Evolutionary conservation across 2,113 vertebrate species (phyloP).

Genomic region (Sakesphorus luctuosus): DNA sequence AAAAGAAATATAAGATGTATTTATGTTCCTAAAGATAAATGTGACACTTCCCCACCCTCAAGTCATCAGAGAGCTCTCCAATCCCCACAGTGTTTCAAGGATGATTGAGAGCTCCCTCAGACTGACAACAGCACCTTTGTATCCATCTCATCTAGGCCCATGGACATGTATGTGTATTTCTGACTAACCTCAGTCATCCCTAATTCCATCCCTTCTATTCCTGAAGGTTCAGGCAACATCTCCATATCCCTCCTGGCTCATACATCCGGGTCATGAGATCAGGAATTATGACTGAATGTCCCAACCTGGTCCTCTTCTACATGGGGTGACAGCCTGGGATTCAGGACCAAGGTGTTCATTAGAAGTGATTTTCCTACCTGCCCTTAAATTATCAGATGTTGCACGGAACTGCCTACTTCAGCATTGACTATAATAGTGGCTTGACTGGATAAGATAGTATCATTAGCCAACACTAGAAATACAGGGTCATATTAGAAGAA

Average conservation of each 20-base stretch:
- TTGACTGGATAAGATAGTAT: neutral
- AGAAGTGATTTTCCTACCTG: neutral
- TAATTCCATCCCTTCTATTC: neutral
- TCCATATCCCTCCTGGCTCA: neutral
- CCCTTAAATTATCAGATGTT: neutral
- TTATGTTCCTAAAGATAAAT: neutral
- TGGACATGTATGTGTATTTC: fast-evolving
- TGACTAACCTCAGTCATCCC: neutral
- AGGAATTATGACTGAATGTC: neutral
- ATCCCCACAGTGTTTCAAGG: neutral
- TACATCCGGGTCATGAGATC: neutral
- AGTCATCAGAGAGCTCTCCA: neutral
- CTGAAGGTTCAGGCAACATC: neutral
- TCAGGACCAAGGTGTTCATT: neutral
- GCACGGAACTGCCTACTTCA: neutral
- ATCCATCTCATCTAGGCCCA: neutral
- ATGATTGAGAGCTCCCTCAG: neutral
- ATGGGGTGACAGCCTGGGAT: neutral
- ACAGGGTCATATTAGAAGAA: neutral
- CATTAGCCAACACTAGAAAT: neutral
- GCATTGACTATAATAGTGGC: neutral
- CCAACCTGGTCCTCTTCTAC: neutral
- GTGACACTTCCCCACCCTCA: neutral
- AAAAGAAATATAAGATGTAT: neutral
- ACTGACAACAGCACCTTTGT: neutral